Percentiles rank a stretch among this genome's conserved stretches.
Conservation (phyloP, 2,113 vertebrate species). For the Gulo gulo region DNA sequence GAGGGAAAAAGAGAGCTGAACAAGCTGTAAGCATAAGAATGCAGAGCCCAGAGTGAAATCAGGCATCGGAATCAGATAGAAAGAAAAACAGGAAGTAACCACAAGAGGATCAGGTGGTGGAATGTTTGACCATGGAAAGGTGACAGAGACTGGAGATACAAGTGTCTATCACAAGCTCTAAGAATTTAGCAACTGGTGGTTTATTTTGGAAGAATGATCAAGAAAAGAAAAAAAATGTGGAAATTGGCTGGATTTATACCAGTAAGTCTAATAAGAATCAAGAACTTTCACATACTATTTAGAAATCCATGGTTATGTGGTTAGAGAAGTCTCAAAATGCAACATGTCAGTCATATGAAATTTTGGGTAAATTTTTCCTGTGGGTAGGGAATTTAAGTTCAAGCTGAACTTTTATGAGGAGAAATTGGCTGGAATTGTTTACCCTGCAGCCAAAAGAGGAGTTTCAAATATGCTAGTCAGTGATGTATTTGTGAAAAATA, state of each 20-base stretch:
- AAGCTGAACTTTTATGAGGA: constrained; percentile 45
- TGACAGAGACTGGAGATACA: not conserved
- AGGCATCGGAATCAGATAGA: not conserved
- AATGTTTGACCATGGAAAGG: not conserved
- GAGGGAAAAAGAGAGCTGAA: not conserved
- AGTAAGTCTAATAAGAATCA: constrained; percentile 1
- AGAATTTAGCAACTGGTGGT: not conserved
- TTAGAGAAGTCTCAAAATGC: constrained; percentile 42
- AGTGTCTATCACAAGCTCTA: not conserved
- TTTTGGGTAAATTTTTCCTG: constrained; percentile 13
- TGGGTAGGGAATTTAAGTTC: constrained; percentile 47
- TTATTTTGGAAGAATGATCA: constrained; percentile 46
- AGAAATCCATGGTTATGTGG: constrained; percentile 50
- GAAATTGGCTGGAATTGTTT: constrained; percentile 52
- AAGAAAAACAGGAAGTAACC: not conserved
- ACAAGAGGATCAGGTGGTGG: not conserved
- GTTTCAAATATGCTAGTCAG: constrained; percentile 3
- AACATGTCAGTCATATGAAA: constrained; percentile 45
- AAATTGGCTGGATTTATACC: not conserved
- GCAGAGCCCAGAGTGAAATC: not conserved
- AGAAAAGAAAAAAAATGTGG: not conserved
- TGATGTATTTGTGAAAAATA: constrained; percentile 24
- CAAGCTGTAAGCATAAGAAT: not conserved
- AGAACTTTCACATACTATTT: constrained; percentile 39
- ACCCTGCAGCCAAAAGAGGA: constrained; percentile 36